Evolutionary conservation across 2,113 vertebrate species (phyloP).

Genomic region (Hippopotamus amphibius): DNA sequence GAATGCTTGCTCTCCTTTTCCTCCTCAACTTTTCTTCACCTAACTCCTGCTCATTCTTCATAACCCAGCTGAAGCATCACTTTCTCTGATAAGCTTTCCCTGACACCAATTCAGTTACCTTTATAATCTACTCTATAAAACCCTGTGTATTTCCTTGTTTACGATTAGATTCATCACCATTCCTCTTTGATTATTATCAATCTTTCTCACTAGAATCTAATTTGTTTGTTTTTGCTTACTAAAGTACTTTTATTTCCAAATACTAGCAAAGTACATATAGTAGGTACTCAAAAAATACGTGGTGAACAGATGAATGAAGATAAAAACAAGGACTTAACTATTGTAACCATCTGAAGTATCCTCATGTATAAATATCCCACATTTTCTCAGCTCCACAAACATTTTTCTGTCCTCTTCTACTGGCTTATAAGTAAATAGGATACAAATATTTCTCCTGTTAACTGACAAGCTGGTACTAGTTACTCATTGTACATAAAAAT

Average conservation of each 20-base stretch:
- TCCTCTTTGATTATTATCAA: background rate
- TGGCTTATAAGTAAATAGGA: background rate
- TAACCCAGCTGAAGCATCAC: background rate
- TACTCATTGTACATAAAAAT: background rate
- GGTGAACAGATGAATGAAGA: background rate
- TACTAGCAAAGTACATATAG: background rate
- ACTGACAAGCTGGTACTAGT: slow-evolving; percentile 2
- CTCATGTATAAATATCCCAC: background rate
- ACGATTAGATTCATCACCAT: background rate
- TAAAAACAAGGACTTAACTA: background rate
- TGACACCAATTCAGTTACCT: background rate
- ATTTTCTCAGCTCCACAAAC: background rate
- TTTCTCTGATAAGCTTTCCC: background rate
- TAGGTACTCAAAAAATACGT: background rate
- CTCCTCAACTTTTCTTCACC: background rate
- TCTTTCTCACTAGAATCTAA: background rate
- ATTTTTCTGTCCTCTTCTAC: background rate
- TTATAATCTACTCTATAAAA: background rate
- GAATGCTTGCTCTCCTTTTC: background rate
- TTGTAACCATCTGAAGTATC: background rate
- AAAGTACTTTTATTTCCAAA: background rate
- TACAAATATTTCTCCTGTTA: background rate
- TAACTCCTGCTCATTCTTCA: background rate
- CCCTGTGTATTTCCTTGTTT: background rate
- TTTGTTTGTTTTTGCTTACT: background rate